These are phyloP conservation scores for Channa argus DNA, from an alignment of 2,113 vertebrate species.

Conservation along the genomic window DNA sequence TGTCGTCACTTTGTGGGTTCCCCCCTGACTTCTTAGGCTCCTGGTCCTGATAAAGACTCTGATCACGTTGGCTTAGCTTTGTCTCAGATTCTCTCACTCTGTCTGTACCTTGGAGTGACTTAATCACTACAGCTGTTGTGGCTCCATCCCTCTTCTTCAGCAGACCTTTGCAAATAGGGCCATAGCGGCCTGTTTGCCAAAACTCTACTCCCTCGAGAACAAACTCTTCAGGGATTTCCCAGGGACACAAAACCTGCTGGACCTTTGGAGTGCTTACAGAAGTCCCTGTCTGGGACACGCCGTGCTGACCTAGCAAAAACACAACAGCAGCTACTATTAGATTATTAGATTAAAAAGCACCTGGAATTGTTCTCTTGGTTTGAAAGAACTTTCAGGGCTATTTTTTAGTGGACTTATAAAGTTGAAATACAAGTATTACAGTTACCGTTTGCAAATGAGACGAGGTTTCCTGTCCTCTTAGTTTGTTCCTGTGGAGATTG, in stretches of 20 bases:
- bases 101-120: slow-evolving; percentile 68
- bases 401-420: not conserved
- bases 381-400: no score
- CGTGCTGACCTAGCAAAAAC: slow-evolving; percentile 39
- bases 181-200: slow-evolving; percentile 71
- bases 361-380: not conserved
- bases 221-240: slow-evolving; percentile 71
- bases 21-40: no score
- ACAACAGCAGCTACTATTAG: not conserved
- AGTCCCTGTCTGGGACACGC: not conserved
- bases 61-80: not conserved
- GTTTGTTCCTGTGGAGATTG: slow-evolving; percentile 64
- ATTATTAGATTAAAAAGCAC: not conserved
- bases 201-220: slow-evolving; percentile 67
- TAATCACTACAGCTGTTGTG: slow-evolving; percentile 67
- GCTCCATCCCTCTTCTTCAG: slow-evolving; percentile 50
- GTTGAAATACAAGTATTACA: not conserved
- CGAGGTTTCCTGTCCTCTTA: not conserved
- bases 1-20: no score
- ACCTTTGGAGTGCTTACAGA: slow-evolving; percentile 13
- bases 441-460: slow-evolving; percentile 45
- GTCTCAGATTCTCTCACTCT: not conserved
- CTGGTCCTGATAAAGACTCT: no score
- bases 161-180: slow-evolving; percentile 71
- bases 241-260: slow-evolving; percentile 46